These are phyloP conservation scores for Chrysogorgia sp. DNA, from an alignment of 92 coral and sea anemone species.

Conservation along the genomic window DNA sequence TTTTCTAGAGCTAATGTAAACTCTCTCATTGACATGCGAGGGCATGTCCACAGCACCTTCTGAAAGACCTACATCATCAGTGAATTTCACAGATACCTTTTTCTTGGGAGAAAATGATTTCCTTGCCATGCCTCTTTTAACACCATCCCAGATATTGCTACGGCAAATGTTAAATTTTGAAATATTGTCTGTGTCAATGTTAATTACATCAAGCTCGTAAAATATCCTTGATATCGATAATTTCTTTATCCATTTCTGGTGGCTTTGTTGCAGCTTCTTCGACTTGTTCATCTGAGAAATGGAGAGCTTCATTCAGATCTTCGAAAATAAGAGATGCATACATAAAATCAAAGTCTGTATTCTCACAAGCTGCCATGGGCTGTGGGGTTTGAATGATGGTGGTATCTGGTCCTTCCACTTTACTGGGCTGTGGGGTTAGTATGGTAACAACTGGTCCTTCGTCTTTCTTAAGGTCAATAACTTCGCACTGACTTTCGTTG, in stretches of 20 bases:
- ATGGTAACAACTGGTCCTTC: not conserved
- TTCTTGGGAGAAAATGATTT: conserved; percentile 50
- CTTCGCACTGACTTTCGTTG: not conserved
- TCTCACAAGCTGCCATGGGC: conserved; percentile 20
- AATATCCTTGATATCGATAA: conserved; percentile 23
- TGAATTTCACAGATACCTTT: conserved; percentile 56
- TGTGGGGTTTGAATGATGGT: not conserved
- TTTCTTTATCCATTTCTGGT: conserved; percentile 10
- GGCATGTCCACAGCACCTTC: conserved; percentile 54
- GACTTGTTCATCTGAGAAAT: not conserved
- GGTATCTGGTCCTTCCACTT: not conserved
- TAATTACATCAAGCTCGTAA: conserved; percentile 61
- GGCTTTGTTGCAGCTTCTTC: not conserved
- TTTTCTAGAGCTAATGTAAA: conserved; percentile 33
- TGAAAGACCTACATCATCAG: conserved; percentile 48
- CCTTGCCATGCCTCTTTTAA: conserved; percentile 64
- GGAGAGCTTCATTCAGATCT: conserved; percentile 7
- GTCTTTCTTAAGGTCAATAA: not conserved
- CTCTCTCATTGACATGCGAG: conserved; percentile 58
- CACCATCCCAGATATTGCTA: conserved; percentile 74
- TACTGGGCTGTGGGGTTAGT: not conserved
- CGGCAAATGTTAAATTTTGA: conserved; percentile 71
- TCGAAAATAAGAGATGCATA: conserved; percentile 24
- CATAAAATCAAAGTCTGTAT: conserved; percentile 33
- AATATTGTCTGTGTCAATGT: conserved; percentile 42